phyloP scores from a whole-genome alignment of 2,113 vertebrate species.

The Pseudonaja textilis region DNA sequence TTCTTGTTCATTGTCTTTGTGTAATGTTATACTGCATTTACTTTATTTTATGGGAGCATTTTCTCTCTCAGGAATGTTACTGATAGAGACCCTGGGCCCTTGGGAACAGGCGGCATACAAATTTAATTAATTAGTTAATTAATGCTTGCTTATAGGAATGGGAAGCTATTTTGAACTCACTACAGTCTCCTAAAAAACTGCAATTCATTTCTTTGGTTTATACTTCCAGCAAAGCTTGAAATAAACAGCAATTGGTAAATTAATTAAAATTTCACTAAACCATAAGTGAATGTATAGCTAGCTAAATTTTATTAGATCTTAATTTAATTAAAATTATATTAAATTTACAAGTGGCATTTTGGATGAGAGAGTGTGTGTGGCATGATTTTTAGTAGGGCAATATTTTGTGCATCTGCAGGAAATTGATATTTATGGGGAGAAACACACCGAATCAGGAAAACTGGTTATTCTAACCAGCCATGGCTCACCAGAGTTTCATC shows the following conservation, averaged over 20 bases:
- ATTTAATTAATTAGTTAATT: not conserved
- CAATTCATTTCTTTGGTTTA: not conserved
- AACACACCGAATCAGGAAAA: not conserved
- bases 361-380: not conserved
- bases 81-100: not conserved
- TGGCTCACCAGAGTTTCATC: not conserved
- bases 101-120: not conserved
- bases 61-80: not conserved
- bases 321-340: constrained; percentile 12
- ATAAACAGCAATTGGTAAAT: constrained; percentile 14
- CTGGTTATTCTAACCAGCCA: not conserved
- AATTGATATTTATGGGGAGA: not conserved
- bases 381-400: not conserved
- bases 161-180: not conserved
- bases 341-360: not conserved
- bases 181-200: not conserved
- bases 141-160: not conserved
- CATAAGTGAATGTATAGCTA: constrained; percentile 2
- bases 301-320: constrained; percentile 24
- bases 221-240: constrained; percentile 4
- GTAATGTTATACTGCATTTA: not conserved
- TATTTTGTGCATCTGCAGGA: not conserved
- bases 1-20: not conserved
- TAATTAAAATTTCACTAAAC: constrained; percentile 25
- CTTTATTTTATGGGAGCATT: not conserved